Evolutionary conservation across 2,113 vertebrate genomes (phyloP).

Genomic region (Donacobius atricapilla): DNA sequence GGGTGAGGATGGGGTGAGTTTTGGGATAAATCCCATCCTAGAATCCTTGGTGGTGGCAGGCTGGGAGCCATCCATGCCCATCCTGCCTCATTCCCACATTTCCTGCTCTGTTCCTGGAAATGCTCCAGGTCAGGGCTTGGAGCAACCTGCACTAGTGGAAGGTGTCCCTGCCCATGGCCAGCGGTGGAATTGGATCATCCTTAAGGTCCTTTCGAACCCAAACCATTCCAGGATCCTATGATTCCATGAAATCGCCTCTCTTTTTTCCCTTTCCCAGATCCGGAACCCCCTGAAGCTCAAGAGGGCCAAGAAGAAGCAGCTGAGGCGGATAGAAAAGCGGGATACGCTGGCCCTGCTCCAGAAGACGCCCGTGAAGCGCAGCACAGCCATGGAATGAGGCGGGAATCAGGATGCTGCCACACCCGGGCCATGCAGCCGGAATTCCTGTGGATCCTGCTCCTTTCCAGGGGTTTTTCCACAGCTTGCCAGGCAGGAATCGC

Average conservation of each 20-base stretch:
- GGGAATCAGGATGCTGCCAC: accelerated
- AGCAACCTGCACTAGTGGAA: accelerated
- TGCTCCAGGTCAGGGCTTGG: neutral
- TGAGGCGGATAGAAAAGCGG: conserved; percentile 86
- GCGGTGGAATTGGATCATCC: neutral
- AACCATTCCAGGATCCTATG: accelerated
- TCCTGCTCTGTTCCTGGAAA: neutral
- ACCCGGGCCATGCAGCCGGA: accelerated
- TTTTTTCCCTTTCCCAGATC: conserved; percentile 71
- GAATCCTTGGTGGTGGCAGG: neutral
- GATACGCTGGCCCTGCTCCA: conserved; percentile 85
- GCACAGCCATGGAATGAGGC: neutral
- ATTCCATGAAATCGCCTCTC: neutral
- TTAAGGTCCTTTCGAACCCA: neutral
- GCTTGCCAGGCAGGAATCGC: accelerated
- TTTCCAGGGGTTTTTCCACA: accelerated
- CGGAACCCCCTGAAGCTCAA: conserved; percentile 90
- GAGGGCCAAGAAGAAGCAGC: conserved; percentile 89
- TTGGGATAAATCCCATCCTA: neutral
- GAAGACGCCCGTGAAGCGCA: neutral
- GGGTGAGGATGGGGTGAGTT: neutral
- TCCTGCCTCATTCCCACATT: neutral
- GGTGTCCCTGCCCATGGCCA: accelerated
- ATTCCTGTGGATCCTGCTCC: accelerated
- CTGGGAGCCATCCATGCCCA: neutral